phyloP scores from a whole-genome alignment of 2,113 vertebrate genomes.

The Trichechus manatus region DNA sequence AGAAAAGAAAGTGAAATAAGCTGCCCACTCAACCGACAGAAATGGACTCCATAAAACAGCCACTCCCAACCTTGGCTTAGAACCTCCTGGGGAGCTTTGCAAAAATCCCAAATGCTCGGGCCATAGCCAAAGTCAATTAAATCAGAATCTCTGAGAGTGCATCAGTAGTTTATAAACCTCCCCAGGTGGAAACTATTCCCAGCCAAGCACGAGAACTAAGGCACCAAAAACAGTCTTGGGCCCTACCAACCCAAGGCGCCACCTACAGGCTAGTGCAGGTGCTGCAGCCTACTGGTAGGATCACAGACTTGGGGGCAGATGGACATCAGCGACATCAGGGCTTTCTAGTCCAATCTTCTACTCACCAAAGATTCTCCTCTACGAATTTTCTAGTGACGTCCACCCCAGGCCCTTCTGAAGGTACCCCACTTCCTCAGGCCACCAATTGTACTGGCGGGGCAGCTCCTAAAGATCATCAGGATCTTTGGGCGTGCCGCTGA shows the following conservation, averaged over 20 bases:
- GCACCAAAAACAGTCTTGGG: not conserved
- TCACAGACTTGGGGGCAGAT: not conserved
- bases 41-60: fast-evolving
- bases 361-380: not conserved
- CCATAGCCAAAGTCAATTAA: not conserved
- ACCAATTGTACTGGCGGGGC: not conserved
- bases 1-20: not conserved
- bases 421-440: not conserved
- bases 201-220: not conserved
- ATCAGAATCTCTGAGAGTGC: not conserved
- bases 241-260: not conserved
- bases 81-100: not conserved
- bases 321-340: not conserved
- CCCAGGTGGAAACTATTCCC: not conserved
- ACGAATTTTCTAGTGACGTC: not conserved
- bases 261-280: not conserved
- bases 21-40: not conserved
- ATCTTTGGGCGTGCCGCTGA: too few relatives aligned
- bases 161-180: not conserved
- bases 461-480: not conserved
- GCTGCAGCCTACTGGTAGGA: not conserved
- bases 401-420: not conserved
- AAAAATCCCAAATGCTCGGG: not conserved
- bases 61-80: not conserved
- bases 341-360: not conserved